These are phyloP conservation scores for Numenius arquata DNA, from an alignment of 2,113 vertebrate genomes.

Conservation along the genomic window DNA sequence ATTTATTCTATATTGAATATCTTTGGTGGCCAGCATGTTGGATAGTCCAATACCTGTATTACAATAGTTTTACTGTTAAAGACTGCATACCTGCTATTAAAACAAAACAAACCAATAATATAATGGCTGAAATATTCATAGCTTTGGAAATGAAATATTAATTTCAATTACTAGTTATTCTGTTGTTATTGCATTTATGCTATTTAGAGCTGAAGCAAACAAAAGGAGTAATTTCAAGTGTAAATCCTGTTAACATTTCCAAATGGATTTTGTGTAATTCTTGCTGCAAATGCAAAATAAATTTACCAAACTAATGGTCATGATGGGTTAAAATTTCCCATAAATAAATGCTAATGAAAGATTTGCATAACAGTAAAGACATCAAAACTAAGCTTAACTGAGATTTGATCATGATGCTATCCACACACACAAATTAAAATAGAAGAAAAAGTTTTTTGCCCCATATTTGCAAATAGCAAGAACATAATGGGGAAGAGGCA, in stretches of 20 bases:
- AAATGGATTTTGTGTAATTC: not conserved
- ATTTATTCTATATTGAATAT: not conserved
- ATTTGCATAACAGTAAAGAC: not conserved
- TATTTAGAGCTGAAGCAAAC: not conserved
- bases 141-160: not conserved
- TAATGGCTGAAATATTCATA: not conserved
- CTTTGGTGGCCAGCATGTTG: not conserved
- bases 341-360: not conserved
- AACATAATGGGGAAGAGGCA: not conserved
- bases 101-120: not conserved
- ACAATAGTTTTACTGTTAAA: not conserved
- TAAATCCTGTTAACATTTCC: not conserved
- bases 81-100: not conserved
- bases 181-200: not conserved
- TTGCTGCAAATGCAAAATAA: not conserved
- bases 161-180: not conserved
- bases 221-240: not conserved
- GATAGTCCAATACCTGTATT: not conserved
- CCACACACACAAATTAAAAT: not conserved
- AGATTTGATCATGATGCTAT: not conserved
- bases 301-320: not conserved
- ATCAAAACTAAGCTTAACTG: not conserved
- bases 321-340: not conserved
- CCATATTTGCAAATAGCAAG: not conserved
- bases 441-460: accelerated